Evolutionary conservation across 2,113 vertebrate species (phyloP), one percentile per base, ranked within the genome.

Genomic region (Microcebus griseorufus): DNA sequence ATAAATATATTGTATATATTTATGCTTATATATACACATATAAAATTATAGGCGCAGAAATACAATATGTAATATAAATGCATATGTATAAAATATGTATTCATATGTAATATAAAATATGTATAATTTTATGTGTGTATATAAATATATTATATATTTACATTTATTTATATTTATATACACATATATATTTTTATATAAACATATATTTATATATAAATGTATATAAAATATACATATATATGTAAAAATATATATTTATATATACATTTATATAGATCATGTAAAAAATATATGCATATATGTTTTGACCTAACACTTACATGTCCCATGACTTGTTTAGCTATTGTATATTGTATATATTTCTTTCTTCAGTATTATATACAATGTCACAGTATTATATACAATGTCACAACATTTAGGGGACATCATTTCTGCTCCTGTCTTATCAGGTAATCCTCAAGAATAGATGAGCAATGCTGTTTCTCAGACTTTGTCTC

Each of bases 391-490:
- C 37, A 37, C 37, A 37, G 37, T 3, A n/a, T n/a, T n/a, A n/a
- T n/a, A n/a, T n/a, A n/a, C n/a, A n/a, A n/a, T n/a, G n/a, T n/a
- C n/a, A n/a, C 55, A 85, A 91, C 2, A 88, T 60, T 55, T 84
- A 64, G 25, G 82, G 82, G 42, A 34, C 12, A 29, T 76, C 85
- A 37, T 70, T 85, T 90, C 78, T 48, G 37, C 73, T 39, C 53
- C 42, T 95, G 72, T 60, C 42, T 73, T 73, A 60, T 75, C 29
- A 92, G 45, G 70, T 80, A 84, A 93, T 91, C 85, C 82, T 88
- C 37, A 84, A 70, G 88, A 97, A 76, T 48, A 75, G 64, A 96
- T 58, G 34, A 64, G 80, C 84, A 93, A 64, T 22, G 3, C 80
- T 78, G 11, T 48, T 87, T 79, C 76, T 80, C 51, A 39, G 48